Evolutionary conservation across 2,888 invertebrate species (phyloP).

Genomic region (Herminia tarsipennalis): DNA sequence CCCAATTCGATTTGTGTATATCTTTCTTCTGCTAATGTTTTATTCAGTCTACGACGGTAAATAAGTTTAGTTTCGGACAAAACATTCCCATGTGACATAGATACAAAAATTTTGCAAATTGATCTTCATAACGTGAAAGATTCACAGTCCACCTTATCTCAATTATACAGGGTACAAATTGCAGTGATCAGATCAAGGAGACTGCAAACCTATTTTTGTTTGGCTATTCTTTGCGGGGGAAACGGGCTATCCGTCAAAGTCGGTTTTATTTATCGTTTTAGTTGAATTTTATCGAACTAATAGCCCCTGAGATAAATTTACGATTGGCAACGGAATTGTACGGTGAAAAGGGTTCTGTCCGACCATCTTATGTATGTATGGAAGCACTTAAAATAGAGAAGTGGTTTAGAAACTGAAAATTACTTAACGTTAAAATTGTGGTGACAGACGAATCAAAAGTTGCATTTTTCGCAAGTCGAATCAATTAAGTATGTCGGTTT

Average conservation of each 20-base stretch:
- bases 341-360: slow-evolving; percentile 72
- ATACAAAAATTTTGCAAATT: slow-evolving; percentile 68
- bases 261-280: slow-evolving; percentile 84
- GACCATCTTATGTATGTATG: slow-evolving; percentile 39
- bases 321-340: slow-evolving; percentile 74
- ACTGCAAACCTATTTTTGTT: slow-evolving; percentile 44
- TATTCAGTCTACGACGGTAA: slow-evolving; percentile 75
- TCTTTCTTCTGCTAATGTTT: slow-evolving; percentile 72
- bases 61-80: slow-evolving; percentile 83
- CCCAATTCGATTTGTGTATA: slow-evolving; percentile 66
- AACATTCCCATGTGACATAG: slow-evolving; percentile 81
- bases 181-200: slow-evolving; percentile 2
- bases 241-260: slow-evolving; percentile 82
- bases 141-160: slow-evolving; percentile 13
- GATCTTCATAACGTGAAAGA: slow-evolving; percentile 4
- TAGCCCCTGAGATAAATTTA: slow-evolving; percentile 82
- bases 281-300: slow-evolving; percentile 85
- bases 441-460: no score
- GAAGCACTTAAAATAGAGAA: slow-evolving; percentile 28
- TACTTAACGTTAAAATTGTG: no score
- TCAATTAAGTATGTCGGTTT: no score
- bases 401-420: no score
- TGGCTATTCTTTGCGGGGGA: slow-evolving; percentile 76
- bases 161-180: slow-evolving; percentile 15
- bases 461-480: no score